Percentiles rank a stretch among this genome's conserved stretches.
These are phyloP conservation scores for Brachyistius frenatus DNA, from an alignment of 2,113 vertebrate genomes.

Conservation along the genomic window DNA sequence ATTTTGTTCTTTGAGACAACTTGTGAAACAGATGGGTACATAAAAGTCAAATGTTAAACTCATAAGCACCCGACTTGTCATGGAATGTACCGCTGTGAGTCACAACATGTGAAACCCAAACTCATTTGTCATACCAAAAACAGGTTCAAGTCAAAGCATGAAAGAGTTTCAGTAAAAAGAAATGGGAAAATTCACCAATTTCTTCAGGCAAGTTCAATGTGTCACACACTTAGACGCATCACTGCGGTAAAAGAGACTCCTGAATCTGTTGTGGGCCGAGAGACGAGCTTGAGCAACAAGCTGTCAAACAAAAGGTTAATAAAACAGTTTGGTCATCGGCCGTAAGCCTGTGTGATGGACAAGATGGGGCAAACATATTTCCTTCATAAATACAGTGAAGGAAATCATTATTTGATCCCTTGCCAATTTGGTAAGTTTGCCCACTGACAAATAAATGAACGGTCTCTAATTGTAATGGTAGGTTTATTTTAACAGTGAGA, in stretches of 20 bases:
- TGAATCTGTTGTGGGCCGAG: background rate
- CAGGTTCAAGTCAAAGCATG: background rate
- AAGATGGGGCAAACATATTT: background rate
- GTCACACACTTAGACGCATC: constrained; percentile 18
- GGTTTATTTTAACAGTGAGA: too few species aligned
- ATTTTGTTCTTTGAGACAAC: constrained; percentile 59
- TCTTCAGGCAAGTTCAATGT: background rate
- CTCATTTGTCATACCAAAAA: constrained; percentile 3
- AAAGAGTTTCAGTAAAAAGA: background rate
- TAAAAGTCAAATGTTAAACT: constrained; percentile 67
- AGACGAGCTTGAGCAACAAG: background rate
- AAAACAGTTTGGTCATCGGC: background rate
- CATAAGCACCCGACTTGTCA: constrained; percentile 39
- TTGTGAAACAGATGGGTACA: constrained; percentile 40
- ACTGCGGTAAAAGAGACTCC: background rate
- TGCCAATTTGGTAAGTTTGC: too few species aligned
- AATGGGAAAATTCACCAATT: constrained; percentile 9
- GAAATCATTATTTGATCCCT: too few species aligned
- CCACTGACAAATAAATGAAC: too few species aligned
- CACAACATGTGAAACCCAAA: constrained; percentile 41
- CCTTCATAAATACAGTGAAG: background rate
- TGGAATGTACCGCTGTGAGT: constrained; percentile 50
- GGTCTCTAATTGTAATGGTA: too few species aligned
- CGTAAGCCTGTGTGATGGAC: too few species aligned
- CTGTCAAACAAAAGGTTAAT: background rate